Conservation (phyloP, 2,797 vertebrate species). For the Danionella dracula region DNA sequence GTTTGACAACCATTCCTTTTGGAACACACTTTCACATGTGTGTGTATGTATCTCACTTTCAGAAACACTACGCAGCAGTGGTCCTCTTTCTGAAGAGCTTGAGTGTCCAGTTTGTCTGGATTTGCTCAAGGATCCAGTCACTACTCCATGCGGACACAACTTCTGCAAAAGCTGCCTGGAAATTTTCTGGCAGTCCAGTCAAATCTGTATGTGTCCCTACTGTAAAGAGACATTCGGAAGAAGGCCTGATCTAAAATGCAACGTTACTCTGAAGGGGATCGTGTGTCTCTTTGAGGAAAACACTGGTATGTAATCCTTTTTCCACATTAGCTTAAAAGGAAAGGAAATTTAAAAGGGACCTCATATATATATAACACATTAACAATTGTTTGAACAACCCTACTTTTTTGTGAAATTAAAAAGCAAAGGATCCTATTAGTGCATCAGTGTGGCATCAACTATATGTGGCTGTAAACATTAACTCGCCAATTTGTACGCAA, state of each 20-base stretch:
- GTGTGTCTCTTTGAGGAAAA: neutral
- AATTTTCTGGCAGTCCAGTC: neutral
- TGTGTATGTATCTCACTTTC: neutral
- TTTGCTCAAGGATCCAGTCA: neutral
- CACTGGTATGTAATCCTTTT: neutral
- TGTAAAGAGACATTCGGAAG: neutral
- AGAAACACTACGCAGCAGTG: neutral
- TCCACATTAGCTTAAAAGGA: no score
- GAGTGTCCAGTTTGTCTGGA: conserved; percentile 3
- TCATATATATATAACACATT: no score
- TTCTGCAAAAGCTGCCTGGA: neutral
- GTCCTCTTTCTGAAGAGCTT: neutral
- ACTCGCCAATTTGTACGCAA: no score
- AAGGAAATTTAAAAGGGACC: no score
- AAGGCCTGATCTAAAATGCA: neutral
- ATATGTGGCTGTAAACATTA: no score
- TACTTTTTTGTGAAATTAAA: no score
- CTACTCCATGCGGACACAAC: neutral
- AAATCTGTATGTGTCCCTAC: neutral
- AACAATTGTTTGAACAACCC: no score
- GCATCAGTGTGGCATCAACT: no score
- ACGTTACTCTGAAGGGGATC: neutral
- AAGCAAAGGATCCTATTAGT: no score
- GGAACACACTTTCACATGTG: no score
- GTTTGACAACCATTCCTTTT: no score